A percentile compares a stretch with the other conserved stretches of the same genome.
phyloP scores from a whole-genome alignment of 2,113 vertebrate species.

The Eudyptes chrysolophus region DNA sequence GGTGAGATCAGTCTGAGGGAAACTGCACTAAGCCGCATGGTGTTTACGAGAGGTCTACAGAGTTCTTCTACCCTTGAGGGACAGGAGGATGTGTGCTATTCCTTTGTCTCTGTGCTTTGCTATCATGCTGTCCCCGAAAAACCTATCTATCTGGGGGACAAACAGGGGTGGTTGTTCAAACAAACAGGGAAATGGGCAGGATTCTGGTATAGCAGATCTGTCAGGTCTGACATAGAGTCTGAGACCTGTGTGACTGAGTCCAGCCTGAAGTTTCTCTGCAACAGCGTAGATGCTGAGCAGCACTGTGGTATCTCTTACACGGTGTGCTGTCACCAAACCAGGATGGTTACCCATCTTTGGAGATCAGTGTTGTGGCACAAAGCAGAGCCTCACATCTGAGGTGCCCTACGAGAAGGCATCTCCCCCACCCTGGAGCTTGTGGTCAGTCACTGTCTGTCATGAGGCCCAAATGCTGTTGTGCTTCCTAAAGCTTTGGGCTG shows the following conservation, averaged over 20 bases:
- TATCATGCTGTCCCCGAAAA: background rate
- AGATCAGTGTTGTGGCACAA: background rate
- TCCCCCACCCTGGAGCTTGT: background rate
- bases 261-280: background rate
- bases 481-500: background rate
- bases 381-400: background rate
- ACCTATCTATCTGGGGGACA: accelerated
- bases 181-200: background rate
- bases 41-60: background rate
- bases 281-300: background rate
- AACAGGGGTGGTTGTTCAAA: background rate
- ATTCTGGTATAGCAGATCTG: background rate
- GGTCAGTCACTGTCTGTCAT: background rate
- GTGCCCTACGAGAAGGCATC: background rate
- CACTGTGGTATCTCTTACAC: accelerated
- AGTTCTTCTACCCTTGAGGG: background rate
- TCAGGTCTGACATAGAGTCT: background rate
- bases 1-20: background rate
- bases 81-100: background rate
- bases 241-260: background rate
- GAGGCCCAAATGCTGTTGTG: background rate
- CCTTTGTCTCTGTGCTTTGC: background rate
- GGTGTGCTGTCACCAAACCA: background rate
- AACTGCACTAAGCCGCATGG: background rate
- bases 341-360: background rate